phyloP scores from a whole-genome alignment of 2,888 invertebrate species.

The Metellina segmentata region DNA sequence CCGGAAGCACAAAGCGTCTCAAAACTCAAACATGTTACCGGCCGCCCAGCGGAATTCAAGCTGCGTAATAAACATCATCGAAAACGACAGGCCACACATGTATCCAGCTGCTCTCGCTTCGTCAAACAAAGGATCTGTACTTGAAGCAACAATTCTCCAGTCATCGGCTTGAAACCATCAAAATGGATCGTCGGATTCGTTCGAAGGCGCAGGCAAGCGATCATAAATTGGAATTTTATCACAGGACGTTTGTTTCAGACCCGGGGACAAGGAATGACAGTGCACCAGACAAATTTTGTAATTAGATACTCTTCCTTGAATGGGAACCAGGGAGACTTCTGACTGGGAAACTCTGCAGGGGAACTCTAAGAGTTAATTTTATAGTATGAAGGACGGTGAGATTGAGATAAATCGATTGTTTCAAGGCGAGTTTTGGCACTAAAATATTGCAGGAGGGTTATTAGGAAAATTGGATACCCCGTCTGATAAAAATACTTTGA shows the following conservation, averaged over 20 bases:
- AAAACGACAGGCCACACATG: neutral
- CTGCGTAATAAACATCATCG: neutral
- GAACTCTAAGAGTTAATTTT: neutral
- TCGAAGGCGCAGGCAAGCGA: neutral
- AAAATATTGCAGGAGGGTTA: neutral
- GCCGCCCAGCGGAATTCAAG: neutral
- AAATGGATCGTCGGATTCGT: neutral
- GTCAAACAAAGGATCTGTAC: slow-evolving; percentile 12
- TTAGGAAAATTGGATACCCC: neutral
- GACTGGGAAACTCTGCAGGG: neutral
- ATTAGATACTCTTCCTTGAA: slow-evolving; percentile 29
- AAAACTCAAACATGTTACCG: neutral
- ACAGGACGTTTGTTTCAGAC: slow-evolving; percentile 2
- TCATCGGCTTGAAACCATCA: slow-evolving; percentile 6
- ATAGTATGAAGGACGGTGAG: neutral
- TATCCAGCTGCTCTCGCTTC: neutral
- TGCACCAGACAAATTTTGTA: slow-evolving; percentile 2
- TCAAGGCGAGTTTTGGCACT: neutral
- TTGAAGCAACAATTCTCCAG: slow-evolving; percentile 2
- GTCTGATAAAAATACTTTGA: no score
- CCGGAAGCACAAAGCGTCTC: neutral
- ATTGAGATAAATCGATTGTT: neutral
- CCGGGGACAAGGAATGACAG: neutral
- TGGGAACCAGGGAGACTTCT: neutral
- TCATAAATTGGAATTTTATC: slow-evolving; percentile 47